phyloP scores from a whole-genome alignment of 2,888 invertebrate species.

The Cabera pusaria region DNA sequence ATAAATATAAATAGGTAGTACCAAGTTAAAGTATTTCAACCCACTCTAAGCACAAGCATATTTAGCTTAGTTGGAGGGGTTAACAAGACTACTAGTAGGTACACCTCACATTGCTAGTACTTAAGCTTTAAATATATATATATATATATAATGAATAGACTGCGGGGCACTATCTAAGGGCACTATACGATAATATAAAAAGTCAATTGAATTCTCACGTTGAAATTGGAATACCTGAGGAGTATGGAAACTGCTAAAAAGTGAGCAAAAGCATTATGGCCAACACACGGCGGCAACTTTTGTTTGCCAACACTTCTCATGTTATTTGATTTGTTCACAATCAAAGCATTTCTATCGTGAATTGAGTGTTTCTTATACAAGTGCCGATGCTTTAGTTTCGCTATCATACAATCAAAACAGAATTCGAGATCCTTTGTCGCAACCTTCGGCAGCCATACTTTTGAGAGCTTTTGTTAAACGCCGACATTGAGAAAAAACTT shows the following conservation, averaged over 20 bases:
- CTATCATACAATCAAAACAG: conserved; percentile 74
- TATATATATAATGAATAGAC: too few species aligned
- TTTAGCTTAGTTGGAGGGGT: too few species aligned
- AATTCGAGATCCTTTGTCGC: conserved; percentile 54
- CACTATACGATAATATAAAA: background rate
- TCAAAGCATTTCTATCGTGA: conserved; percentile 45
- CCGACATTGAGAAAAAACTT: conserved; percentile 40
- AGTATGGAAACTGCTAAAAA: conserved; percentile 21
- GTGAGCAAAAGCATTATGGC: conserved; percentile 26
- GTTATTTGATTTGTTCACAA: conserved; percentile 48
- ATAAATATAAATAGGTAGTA: too few species aligned
- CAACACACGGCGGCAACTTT: conserved; percentile 34
- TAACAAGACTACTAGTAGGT: too few species aligned
- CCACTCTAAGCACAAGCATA: too few species aligned
- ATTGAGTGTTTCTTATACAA: conserved; percentile 57
- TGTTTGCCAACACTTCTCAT: conserved; percentile 55
- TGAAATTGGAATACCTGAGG: conserved; percentile 31
- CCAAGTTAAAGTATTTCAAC: too few species aligned
- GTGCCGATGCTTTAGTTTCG: conserved; percentile 59
- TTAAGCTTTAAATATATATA: too few species aligned
- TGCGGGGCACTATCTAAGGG: too few species aligned
- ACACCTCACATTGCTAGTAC: too few species aligned
- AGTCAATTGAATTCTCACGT: conserved; percentile 17
- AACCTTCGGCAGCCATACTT: conserved; percentile 63
- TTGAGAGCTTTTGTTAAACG: conserved; percentile 58